phyloP scores from a whole-genome alignment of 2,797 vertebrate species.

The Fratercula arctica region DNA sequence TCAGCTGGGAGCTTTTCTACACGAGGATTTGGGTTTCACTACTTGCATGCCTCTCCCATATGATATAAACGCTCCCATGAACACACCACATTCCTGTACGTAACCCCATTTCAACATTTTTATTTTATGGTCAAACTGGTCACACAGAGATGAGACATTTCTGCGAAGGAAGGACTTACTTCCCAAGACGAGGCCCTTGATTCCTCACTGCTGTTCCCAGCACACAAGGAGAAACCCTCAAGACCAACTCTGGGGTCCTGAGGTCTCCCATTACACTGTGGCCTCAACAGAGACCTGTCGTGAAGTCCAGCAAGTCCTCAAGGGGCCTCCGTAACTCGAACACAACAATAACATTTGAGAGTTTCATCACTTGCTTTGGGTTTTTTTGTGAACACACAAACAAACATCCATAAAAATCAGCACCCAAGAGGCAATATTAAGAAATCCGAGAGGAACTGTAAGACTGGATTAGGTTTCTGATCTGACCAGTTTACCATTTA shows the following conservation, averaged over 20 bases:
- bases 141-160: neutral
- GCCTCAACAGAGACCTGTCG: neutral
- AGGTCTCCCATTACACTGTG: neutral
- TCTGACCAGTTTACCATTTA: neutral
- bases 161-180: neutral
- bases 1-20: neutral
- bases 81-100: neutral
- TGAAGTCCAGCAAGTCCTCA: neutral
- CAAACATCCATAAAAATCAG: neutral
- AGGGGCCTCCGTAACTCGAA: neutral
- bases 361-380: neutral
- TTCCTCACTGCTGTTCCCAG: neutral
- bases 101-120: neutral
- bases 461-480: neutral
- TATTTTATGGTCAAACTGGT: accelerated
- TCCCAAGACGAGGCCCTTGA: neutral
- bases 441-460: neutral
- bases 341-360: neutral
- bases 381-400: neutral
- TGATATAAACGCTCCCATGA: accelerated
- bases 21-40: neutral
- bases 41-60: neutral
- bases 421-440: neutral
- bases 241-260: neutral
- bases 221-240: neutral